Evolutionary conservation across 2,113 vertebrate genomes (phyloP).

Genomic region (Drymodes brunneopygia): DNA sequence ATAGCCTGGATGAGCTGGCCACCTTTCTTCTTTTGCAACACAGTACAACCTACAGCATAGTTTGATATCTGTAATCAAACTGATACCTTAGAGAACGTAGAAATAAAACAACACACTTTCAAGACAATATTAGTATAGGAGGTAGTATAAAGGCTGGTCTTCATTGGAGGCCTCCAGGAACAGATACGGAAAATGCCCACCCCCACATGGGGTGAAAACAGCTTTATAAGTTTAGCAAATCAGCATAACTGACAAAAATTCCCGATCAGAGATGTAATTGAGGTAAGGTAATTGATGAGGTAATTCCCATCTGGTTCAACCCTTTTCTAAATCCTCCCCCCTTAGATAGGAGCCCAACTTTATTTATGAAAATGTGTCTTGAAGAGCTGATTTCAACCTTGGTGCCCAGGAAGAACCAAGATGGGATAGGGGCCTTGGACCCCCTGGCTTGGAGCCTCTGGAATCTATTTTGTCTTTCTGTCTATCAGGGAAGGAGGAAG

Average conservation of each 20-base stretch:
- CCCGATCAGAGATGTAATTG: neutral
- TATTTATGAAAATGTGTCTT: neutral
- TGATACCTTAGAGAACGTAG: neutral
- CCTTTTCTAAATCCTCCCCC: neutral
- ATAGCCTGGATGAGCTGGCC: neutral
- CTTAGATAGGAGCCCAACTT: neutral
- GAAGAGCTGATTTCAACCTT: neutral
- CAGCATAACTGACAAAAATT: neutral
- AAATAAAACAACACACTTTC: neutral
- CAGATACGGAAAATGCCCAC: neutral
- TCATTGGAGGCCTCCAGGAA: neutral
- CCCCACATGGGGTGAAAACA: rapidly evolving
- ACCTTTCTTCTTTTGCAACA: neutral
- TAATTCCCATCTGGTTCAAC: neutral
- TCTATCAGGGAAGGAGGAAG: neutral
- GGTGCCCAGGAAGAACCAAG: neutral
- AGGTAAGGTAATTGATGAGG: neutral
- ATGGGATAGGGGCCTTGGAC: neutral
- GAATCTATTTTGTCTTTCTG: neutral
- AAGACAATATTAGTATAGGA: neutral
- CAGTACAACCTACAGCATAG: neutral
- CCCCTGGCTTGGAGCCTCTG: neutral
- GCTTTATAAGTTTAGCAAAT: neutral
- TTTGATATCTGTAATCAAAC: neutral
- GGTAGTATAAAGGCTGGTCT: neutral